phyloP scores from a whole-genome alignment of 2,113 vertebrate species.

The Bambusicola thoracicus region DNA sequence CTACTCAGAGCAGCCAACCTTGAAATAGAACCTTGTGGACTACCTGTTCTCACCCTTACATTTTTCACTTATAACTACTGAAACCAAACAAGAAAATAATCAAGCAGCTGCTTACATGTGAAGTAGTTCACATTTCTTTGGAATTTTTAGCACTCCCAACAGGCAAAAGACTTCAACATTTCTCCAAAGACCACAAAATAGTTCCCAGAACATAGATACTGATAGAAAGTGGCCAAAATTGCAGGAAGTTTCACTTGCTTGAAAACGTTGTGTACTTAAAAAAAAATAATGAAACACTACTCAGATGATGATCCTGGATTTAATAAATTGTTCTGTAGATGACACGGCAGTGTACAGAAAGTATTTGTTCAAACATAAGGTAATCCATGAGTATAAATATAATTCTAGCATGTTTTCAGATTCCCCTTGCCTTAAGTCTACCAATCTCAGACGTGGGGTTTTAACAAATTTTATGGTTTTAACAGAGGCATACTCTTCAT shows the following conservation, averaged over 20 bases:
- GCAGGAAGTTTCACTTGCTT: background rate
- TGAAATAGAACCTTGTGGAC: background rate
- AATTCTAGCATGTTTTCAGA: background rate
- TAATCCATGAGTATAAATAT: background rate
- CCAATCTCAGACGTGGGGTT: background rate
- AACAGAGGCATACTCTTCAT: background rate
- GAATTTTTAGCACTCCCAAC: background rate
- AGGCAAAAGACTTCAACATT: background rate
- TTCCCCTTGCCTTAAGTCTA: background rate
- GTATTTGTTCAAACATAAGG: background rate
- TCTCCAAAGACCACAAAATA: background rate
- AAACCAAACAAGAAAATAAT: background rate
- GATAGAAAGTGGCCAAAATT: background rate
- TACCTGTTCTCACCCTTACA: background rate
- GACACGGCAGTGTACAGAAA: background rate
- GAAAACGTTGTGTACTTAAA: background rate
- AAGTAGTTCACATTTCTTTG: background rate
- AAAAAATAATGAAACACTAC: background rate
- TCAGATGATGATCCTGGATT: background rate
- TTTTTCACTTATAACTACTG: background rate
- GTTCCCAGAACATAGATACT: background rate
- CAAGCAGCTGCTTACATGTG: background rate
- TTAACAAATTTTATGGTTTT: background rate
- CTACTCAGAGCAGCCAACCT: background rate
- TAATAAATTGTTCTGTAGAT: background rate